A percentile compares a stretch with the other conserved stretches of the same genome.
phyloP scores from a whole-genome alignment of 1,140 invertebrate genomes.

The Dendrolimus kikuchii region DNA sequence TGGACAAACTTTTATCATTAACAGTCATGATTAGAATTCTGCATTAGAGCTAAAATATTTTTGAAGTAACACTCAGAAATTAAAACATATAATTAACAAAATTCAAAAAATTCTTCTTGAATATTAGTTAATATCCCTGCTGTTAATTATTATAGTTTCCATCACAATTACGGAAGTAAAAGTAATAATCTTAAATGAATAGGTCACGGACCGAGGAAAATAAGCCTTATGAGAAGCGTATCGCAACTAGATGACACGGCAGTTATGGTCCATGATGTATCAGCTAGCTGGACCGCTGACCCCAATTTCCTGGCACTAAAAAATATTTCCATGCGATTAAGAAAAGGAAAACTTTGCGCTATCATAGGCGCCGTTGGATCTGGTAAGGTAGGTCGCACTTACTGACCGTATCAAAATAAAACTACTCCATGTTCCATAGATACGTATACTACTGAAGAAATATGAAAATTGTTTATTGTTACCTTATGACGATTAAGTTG shows the following conservation, averaged over 20 bases:
- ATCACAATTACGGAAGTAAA: too few species aligned
- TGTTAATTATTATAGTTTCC: too few species aligned
- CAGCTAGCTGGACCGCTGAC: conserved; percentile 71
- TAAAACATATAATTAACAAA: neutral
- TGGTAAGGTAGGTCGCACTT: conserved; percentile 76
- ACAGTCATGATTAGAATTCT: too few species aligned
- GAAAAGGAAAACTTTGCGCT: conserved; percentile 72
- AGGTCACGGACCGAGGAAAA: conserved; percentile 1
- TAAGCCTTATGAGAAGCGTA: conserved; percentile 20
- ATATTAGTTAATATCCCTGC: too few species aligned
- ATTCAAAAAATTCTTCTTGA: neutral
- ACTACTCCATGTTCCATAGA: too few species aligned
- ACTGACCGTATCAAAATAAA: too few species aligned
- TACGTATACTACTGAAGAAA: too few species aligned
- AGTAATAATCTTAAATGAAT: neutral
- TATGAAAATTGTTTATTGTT: too few species aligned
- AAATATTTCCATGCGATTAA: conserved; percentile 73
- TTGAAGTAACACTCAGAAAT: neutral
- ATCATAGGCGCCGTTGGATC: conserved; percentile 85
- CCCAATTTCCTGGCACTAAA: conserved; percentile 61
- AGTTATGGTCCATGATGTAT: conserved; percentile 67
- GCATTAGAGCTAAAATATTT: neutral
- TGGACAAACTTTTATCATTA: too few species aligned
- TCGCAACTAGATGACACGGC: conserved; percentile 42
- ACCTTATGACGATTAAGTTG: too few species aligned